Base-by-base conservation (phyloP, 2,113 vertebrate species). In the Oophaga pumilio region DNA sequence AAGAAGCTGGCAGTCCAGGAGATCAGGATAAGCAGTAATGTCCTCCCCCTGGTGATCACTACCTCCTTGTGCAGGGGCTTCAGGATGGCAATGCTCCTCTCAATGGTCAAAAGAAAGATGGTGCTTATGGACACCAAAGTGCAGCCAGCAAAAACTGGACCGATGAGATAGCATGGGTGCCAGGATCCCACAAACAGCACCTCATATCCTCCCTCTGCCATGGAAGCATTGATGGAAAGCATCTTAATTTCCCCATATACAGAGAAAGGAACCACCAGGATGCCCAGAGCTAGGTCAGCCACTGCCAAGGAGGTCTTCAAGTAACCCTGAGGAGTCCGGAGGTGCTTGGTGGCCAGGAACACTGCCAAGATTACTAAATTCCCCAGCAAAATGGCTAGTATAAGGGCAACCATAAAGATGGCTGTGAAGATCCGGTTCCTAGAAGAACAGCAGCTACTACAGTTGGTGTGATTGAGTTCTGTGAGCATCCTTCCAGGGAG, bases 81-180 rank as follows among this genome's bases (percentile, higher is more conserved):
- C 81, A 96, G 13, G 83, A 96, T 94, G 0, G 95, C 95, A 2
- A 96, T 91, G 92, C 93, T 92, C 73, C 95, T 89, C 89, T 96
- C 95, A 0, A 95, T 91, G 0, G 94, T 94, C 74, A 96, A 89
- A 11, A 95, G 85, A 79, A 95, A 95, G 6, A 96, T 95, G 11
- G 95, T 96, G 0, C 93, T 94, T 52, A 95, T 95, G 82, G 95
- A 96, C 18, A 96, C 95, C 50, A 95, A 87, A 0, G 94, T 96
- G 92, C 94, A 96, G 0, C 95, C 95, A 2, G 95, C 94, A 17
- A 95, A 96, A 76, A 95, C 87, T 2, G 94, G 94, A 0, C 94
- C 95, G 0, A 95, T 93, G 0, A 95, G 22, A 73, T 84, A 92
- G 74, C 95, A 96, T 0, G 94, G 95, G 90, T 95, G 95, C 89